Evolutionary conservation across 2,113 vertebrate genomes (phyloP).

Genomic region (Corythornis madagascariensis): DNA sequence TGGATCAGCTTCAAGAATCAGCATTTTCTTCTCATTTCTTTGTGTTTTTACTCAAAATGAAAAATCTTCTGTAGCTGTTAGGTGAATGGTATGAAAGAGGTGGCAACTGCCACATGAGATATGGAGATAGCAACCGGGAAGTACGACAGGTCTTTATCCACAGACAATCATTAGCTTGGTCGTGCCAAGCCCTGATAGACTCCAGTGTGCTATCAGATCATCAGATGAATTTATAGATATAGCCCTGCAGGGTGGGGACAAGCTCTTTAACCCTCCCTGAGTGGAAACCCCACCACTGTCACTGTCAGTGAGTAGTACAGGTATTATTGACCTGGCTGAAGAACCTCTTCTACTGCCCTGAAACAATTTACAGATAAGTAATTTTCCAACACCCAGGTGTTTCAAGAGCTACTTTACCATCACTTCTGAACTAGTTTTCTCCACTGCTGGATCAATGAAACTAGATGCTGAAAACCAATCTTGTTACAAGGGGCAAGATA

Average conservation of each 20-base stretch:
- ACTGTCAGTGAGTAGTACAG: not conserved
- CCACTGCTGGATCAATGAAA: not conserved
- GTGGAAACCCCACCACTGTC: not conserved
- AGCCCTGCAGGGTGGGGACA: not conserved
- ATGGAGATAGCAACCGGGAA: not conserved
- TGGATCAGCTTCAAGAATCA: not conserved
- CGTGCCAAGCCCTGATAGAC: not conserved
- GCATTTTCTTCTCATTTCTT: not conserved
- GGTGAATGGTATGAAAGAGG: not conserved
- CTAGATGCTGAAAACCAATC: not conserved
- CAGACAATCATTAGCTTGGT: not conserved
- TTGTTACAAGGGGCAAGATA: not conserved
- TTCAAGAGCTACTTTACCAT: not conserved
- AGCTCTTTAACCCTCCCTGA: not conserved
- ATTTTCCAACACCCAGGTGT: not conserved
- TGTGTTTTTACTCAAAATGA: not conserved
- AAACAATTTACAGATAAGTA: not conserved
- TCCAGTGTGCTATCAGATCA: not conserved
- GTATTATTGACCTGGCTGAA: rapidly evolving
- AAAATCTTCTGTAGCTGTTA: not conserved
- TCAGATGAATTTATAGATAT: not conserved
- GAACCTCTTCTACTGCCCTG: not conserved
- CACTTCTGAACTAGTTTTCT: not conserved
- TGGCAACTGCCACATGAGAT: not conserved
- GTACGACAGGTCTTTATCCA: not conserved